Evolutionary conservation across 2,888 invertebrate genomes (phyloP).

Genomic region (Cantharis rufa): DNA sequence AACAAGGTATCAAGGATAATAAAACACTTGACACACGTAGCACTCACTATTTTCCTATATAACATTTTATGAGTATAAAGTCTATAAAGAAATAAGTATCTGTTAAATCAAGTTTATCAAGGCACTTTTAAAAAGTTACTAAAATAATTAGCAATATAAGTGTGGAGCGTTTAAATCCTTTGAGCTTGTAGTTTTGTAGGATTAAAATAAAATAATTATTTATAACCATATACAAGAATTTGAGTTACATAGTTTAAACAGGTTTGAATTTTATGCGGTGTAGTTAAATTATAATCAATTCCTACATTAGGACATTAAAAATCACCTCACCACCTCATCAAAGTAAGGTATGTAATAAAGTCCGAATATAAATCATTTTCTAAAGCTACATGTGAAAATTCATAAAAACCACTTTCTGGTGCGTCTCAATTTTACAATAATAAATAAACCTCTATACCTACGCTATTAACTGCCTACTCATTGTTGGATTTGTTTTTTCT

Average conservation of each 20-base stretch:
- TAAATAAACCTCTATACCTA: background rate
- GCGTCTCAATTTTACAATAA: background rate
- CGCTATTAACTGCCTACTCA: background rate
- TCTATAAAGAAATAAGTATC: background rate
- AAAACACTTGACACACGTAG: background rate
- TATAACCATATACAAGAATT: background rate
- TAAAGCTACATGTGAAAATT: background rate
- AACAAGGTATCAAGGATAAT: background rate
- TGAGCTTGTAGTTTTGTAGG: background rate
- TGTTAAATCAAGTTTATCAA: background rate
- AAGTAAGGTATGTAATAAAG: background rate
- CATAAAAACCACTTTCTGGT: background rate
- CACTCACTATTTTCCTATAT: background rate
- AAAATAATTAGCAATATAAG: background rate
- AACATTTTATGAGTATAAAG: background rate
- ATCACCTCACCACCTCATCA: background rate
- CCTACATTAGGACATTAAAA: background rate
- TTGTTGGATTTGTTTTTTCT: background rate
- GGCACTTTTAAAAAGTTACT: background rate
- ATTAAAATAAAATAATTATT: background rate
- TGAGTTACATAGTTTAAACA: background rate
- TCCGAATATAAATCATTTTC: background rate
- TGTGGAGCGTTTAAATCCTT: background rate
- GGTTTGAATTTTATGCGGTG: background rate
- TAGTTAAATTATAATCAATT: background rate